Base-by-base conservation (phyloP, 2,113 vertebrate species). In the Agelaius phoeniceus region DNA sequence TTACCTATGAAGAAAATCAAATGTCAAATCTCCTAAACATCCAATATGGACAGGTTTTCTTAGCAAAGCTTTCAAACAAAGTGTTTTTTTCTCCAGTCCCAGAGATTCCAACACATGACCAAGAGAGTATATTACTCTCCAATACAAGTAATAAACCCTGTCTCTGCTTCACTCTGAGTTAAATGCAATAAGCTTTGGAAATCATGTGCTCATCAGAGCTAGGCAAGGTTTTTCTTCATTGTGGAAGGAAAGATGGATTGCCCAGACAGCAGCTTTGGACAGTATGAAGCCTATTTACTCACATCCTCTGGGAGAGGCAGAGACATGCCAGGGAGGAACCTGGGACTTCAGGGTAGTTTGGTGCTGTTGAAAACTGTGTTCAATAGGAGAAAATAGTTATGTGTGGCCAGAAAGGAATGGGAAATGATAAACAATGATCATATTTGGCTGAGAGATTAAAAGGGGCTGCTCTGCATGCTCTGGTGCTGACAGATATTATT, bases 31-130 rank as follows among this genome's bases (percentile, higher is more conserved):
- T 73, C 51, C 24, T 66, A 63, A 73, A 43, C 1, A 7, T 43
- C 74, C 43, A 59, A 9, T 33, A 73, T 0, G 3, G 51, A 73
- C 33, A 10, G 24, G 10, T 15, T 87, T 91, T 83, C 62, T 69
- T n/a, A n/a, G n/a, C 37, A 94, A 89, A 57, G 20, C n/a, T 78
- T 92, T 82, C 13, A 54, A 80, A 89, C 15, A 82, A 68, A 80
- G 19, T 1, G 1, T 7, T 89, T 88, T 84, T 92, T 93, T 52
- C 65, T 81, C 43, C 8, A 26, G 37, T 89, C 58, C 44, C 73
- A 65, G 26, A 68, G n/a, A 49, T 81, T 43, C 48, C 39, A 81
- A 18, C 16, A 69, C 33, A 54, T 17, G 76, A 81, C 30, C 61
- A 68, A 71, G 39, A 61, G 20, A 18, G n/a, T 55, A 84, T 89